A percentile compares a stretch with the other conserved stretches of the same genome.
phyloP scores from a whole-genome alignment of 2,888 invertebrate species.

The Tineola bisselliella region DNA sequence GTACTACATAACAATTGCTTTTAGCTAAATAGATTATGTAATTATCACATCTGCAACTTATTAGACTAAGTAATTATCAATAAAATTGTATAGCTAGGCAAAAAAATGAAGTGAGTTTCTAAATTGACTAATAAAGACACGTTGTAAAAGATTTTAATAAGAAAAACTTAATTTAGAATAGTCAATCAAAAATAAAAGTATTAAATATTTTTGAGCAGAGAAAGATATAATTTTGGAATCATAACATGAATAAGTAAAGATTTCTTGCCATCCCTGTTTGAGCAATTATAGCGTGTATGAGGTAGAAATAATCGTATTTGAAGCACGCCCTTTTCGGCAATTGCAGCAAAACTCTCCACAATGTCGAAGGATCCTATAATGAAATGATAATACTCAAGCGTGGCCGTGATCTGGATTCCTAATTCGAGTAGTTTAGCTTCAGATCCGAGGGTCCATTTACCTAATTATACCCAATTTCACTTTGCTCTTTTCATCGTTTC shows the following conservation, averaged over 20 bases:
- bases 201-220: background rate
- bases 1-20: background rate
- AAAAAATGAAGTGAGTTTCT: too few species aligned
- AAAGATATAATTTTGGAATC: background rate
- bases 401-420: slow-evolving; percentile 35
- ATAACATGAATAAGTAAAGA: background rate
- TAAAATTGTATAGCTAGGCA: too few species aligned
- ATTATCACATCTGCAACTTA: background rate
- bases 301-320: background rate
- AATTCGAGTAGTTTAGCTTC: slow-evolving; percentile 22
- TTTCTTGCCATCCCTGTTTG: background rate
- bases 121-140: too few species aligned
- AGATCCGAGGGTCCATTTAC: background rate
- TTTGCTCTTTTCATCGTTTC: background rate
- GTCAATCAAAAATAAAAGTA: too few species aligned
- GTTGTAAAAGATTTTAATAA: background rate
- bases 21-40: background rate
- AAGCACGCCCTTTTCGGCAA: slow-evolving; percentile 10
- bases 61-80: too few species aligned
- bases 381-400: slow-evolving; percentile 43
- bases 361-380: slow-evolving; percentile 33
- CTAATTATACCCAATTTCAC: background rate
- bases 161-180: background rate
- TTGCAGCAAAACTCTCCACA: slow-evolving; percentile 29
- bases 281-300: slow-evolving; percentile 8